Evolutionary conservation across 2,888 invertebrate genomes (phyloP), one percentile per base, ranked within the genome.

Genomic region (Temnothorax rugatulus): DNA sequence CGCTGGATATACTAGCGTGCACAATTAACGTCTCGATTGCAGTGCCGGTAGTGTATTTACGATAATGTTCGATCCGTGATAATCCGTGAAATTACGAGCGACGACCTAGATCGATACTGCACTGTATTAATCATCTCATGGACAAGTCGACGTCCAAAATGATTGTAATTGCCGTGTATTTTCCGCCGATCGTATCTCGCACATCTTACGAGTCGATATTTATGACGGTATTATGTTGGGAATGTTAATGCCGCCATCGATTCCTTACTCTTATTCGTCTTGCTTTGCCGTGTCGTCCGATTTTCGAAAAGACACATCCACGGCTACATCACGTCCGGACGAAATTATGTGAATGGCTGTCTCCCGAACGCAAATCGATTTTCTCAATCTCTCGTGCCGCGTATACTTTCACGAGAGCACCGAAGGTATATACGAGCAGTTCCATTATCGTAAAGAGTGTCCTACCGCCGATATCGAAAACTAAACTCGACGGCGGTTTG

Each of bases 161-260:
- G 89, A 92, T 89, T 89, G 88, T 90, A 92, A 93, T 92, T 90
- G 89, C 86, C 89, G 88, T 87, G 91, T 90, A 92, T 91, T 92
- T 89, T 91, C 89, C 86, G 87, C 88, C 87, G 90, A 89, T 91
- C 89, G 87, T 89, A 85, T 88, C 89, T 90, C 89, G 90, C 91
- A 90, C 91, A 90, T 89, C 89, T 91, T 86, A 87, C 83, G 83
- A 75, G 85, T 68, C 86, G 90, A 92, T 92, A 91, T 91, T 92
- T 90, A 92, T 91, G 91, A 84, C 87, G 86, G 83, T 90, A 91
- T 92, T 91, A 91, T 89, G 88, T 88, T 82, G 66, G 91, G 89
- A 92, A 91, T 90, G 89, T 91, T 92, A 90, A 92, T 91, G 87
- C 64, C 66, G 57, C 74, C 71, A 73, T 69, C 82, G 84, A 69